These are phyloP conservation scores for Solenodon paradoxus DNA, from an alignment of 2,113 vertebrate genomes.

Conservation along the genomic window DNA sequence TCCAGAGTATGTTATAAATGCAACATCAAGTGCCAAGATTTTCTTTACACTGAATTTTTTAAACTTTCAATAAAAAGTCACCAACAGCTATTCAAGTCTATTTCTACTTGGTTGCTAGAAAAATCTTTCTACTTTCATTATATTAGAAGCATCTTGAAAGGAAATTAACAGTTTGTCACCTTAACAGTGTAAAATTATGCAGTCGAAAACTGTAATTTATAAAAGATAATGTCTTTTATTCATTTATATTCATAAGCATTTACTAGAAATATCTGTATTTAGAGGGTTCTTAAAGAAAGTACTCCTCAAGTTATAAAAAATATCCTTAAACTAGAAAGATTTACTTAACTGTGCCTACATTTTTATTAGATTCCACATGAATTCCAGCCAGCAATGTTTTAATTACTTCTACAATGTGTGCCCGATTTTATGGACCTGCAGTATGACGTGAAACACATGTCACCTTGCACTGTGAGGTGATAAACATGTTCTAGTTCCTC, in stretches of 20 bases:
- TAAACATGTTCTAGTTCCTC: not conserved
- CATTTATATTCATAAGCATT: slow-evolving; percentile 74
- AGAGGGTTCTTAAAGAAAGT: slow-evolving; percentile 48
- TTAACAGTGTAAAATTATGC: slow-evolving; percentile 75
- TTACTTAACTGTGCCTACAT: slow-evolving; percentile 6
- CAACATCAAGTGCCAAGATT: slow-evolving; percentile 62
- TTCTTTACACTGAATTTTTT: slow-evolving; percentile 71
- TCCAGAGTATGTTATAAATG: slow-evolving; percentile 23
- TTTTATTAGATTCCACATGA: slow-evolving; percentile 37
- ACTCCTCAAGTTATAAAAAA: slow-evolving; percentile 58
- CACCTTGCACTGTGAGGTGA: not conserved
- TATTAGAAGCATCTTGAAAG: slow-evolving; percentile 74
- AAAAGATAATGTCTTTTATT: slow-evolving; percentile 74
- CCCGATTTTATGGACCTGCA: not conserved
- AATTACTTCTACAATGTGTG: not conserved
- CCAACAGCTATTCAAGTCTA: slow-evolving; percentile 56
- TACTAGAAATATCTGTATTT: slow-evolving; percentile 73
- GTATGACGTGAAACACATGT: slow-evolving; percentile 9
- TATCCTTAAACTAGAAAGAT: slow-evolving; percentile 35
- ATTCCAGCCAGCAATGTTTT: not conserved
- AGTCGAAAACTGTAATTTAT: slow-evolving; percentile 72
- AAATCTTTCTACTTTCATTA: slow-evolving; percentile 62
- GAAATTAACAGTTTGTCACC: slow-evolving; percentile 77
- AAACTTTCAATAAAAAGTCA: slow-evolving; percentile 77
- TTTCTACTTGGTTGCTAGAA: slow-evolving; percentile 62